Evolutionary conservation across 2,888 invertebrate species (phyloP), one percentile per base, ranked within the genome.

Genomic region (Agrochola circellaris): DNA sequence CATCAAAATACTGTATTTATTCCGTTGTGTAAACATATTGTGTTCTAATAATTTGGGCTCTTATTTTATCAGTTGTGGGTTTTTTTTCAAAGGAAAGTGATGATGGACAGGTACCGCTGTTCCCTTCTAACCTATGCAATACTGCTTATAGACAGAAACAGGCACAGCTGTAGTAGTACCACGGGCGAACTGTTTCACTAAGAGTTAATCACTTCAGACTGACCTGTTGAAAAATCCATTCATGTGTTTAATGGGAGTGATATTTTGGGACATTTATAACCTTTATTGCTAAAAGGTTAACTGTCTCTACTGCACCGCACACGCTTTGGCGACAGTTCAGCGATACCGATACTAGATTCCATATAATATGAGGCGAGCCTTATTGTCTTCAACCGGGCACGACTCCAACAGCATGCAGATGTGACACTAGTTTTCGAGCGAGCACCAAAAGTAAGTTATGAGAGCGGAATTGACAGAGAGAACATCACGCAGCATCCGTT

Each of bases 1-100:
- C 26, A 62, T 66, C 65, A 67, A 51, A 66, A 77, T 82, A 75
- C 72, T 69, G 82, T 62, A 45, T 71, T 45, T 17, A 61, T 65
- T 54, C 4, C n/a, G 30, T 34, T 26, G 42, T 30, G 34, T 73
- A 56, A 42, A 76, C 56, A 60, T 13, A 20, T 48, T 17, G 13
- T 82, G 30, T 20, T 64, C 17, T 58, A 62, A 38, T 75, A 48
- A 75, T 75, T 34, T 75, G 61, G 42, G 34, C 26, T 23, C 23
- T 11, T 45, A 51, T 78, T 60, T 26, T 42, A 30, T 61, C 17
- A 7, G 34, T 20, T 20, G 20, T 34, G 9, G 3, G 34, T 34
- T 42, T 70, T 23, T 23, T 38, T 45, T 30, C 8, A 26, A 45
- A 20, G 26, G 7, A 65, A 20, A n/a, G 2, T 45, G 45, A 17